These are phyloP conservation scores for Lasaia peninsularis DNA, from an alignment of 1,140 invertebrate genomes.

Conservation along the genomic window DNA sequence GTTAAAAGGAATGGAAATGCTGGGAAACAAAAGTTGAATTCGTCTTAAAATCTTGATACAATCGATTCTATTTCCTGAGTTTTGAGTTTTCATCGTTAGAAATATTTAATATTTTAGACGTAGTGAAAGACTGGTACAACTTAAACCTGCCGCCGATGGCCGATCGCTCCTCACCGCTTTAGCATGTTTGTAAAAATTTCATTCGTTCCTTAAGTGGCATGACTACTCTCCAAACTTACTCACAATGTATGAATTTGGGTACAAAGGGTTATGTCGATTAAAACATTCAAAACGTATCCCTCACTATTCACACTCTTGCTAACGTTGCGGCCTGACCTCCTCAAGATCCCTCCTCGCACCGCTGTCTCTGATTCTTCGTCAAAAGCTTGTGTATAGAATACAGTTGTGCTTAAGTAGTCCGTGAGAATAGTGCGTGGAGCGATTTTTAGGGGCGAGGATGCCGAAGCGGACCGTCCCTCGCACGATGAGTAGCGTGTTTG, in stretches of 20 bases:
- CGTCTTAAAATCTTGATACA: too few species aligned
- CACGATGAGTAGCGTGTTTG: conserved; percentile 75
- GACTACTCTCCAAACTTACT: conserved; percentile 61
- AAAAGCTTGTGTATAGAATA: conserved; percentile 34
- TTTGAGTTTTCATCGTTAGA: not conserved
- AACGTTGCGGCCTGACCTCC: conserved; percentile 56
- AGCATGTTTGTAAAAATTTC: conserved; percentile 68
- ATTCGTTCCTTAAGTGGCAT: conserved; percentile 65
- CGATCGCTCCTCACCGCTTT: conserved; percentile 68
- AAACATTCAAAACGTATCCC: conserved; percentile 56
- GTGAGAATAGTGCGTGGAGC: conserved; percentile 38
- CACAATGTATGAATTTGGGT: conserved; percentile 66
- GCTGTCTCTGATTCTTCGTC: conserved; percentile 34
- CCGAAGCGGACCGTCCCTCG: conserved; percentile 44
- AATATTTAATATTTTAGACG: not conserved
- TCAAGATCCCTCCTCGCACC: conserved; percentile 58
- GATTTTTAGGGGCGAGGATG: conserved; percentile 39
- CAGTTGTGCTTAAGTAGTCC: conserved; percentile 29
- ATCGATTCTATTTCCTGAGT: too few species aligned
- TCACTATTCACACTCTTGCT: conserved; percentile 65
- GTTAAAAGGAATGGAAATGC: too few species aligned
- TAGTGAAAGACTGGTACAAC: conserved; percentile 42
- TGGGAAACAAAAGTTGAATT: too few species aligned
- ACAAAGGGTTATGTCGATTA: conserved; percentile 63
- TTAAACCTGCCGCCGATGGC: conserved; percentile 56